Conservation (phyloP, 2,113 vertebrate genomes). For the Scortum barcoo region DNA sequence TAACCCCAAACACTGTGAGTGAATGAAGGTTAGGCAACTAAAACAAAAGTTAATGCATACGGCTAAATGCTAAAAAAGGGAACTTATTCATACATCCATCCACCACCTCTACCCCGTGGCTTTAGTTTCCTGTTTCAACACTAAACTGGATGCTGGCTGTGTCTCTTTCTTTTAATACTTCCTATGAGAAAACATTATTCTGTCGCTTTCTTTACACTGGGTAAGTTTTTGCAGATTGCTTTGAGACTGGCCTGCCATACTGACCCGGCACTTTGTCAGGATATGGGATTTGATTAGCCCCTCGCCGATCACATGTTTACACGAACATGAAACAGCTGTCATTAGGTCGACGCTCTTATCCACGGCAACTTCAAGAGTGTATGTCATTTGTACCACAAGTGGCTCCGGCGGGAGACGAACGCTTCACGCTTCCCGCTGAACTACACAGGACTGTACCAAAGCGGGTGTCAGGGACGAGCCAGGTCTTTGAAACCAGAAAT, state of each 20-base stretch:
- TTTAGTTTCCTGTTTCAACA: too few species aligned
- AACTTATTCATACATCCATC: background rate
- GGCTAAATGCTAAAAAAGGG: background rate
- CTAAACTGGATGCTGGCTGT: background rate
- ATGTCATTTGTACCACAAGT: conserved; percentile 44
- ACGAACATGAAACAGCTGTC: conserved; percentile 4
- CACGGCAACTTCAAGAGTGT: background rate
- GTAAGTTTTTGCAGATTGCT: background rate
- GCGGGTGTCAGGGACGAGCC: conserved; percentile 47
- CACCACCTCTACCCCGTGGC: background rate
- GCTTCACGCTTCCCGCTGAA: conserved; percentile 13
- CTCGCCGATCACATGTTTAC: background rate
- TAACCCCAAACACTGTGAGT: too few species aligned
- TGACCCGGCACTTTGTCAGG: background rate
- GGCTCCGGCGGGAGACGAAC: conserved; percentile 35
- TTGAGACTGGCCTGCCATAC: background rate
- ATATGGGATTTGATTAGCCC: background rate
- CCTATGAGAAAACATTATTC: background rate
- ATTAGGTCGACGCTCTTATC: background rate
- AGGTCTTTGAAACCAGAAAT: conserved; percentile 56
- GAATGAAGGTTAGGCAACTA: too few species aligned
- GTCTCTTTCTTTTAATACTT: background rate
- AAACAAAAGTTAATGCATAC: too few species aligned
- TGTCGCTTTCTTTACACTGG: background rate
- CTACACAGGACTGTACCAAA: conserved; percentile 27